Conservation (phyloP, 2,113 vertebrate species). For the Theristicus caerulescens region DNA sequence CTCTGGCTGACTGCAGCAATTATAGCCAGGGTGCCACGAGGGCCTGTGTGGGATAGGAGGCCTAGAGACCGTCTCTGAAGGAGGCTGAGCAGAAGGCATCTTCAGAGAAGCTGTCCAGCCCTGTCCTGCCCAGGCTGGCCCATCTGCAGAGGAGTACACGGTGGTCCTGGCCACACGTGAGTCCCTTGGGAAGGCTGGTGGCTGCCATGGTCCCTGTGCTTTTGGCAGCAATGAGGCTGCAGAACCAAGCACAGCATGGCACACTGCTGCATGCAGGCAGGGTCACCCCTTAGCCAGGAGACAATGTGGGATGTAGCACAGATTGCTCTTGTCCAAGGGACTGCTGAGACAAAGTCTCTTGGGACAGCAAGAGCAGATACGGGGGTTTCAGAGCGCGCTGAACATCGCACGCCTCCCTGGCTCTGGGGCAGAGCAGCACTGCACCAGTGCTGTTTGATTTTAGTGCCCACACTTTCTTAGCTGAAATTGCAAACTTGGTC, state of each 20-base stretch:
- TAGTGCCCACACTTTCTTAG: rapidly evolving
- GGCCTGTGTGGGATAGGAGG: no score
- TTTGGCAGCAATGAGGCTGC: background rate
- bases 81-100: background rate
- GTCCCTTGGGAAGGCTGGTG: background rate
- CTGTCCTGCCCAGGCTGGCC: background rate
- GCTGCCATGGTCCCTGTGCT: background rate
- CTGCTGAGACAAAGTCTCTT: background rate
- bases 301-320: background rate
- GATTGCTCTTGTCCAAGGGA: background rate
- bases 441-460: background rate
- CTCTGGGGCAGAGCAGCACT: background rate
- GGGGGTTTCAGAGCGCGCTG: rapidly evolving
- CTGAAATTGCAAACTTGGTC: background rate
- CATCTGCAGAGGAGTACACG: background rate
- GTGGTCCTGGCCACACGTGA: rapidly evolving
- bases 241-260: background rate
- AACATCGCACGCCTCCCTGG: rapidly evolving
- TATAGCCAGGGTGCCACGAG: background rate
- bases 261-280: background rate
- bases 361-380: background rate
- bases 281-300: background rate
- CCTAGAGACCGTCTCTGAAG: rapidly evolving
- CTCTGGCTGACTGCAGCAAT: background rate
- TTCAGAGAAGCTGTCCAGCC: background rate